Conservation (phyloP, 2,113 vertebrate genomes). For the Dissostichus mawsoni region DNA sequence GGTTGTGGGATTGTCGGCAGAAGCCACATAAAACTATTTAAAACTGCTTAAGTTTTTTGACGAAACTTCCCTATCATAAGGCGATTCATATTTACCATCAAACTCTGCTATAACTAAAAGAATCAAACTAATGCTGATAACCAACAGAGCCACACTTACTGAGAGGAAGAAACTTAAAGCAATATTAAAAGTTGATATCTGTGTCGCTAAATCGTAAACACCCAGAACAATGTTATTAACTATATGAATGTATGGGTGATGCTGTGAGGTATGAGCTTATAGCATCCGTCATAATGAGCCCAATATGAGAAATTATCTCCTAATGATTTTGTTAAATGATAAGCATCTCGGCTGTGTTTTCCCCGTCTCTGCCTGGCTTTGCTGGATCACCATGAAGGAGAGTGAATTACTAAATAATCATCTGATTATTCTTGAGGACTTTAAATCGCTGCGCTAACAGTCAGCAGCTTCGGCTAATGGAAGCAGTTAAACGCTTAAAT, state of each 20-base stretch:
- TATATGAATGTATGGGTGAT: background rate
- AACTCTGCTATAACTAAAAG: background rate
- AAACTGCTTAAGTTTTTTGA: background rate
- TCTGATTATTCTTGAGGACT: conserved; percentile 46
- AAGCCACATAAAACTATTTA: background rate
- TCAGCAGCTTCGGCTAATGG: conserved; percentile 51
- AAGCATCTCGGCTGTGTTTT: background rate
- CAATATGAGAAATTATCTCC: conserved; percentile 20
- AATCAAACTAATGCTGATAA: background rate
- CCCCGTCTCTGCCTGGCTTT: conserved; percentile 13
- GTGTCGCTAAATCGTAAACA: background rate
- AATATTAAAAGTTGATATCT: background rate
- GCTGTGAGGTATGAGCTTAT: background rate
- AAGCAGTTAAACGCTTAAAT: conserved; percentile 52
- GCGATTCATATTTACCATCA: background rate
- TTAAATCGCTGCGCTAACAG: conserved; percentile 38
- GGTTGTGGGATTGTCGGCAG: no score
- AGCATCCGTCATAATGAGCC: conserved; percentile 9
- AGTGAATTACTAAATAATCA: conserved; percentile 58
- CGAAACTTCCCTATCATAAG: background rate
- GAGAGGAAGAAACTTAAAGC: no score
- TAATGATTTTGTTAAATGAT: conserved; percentile 54
- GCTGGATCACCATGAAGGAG: conserved; percentile 49
- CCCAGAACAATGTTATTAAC: background rate
- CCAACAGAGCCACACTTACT: background rate